phyloP scores from a whole-genome alignment of 2,113 vertebrate species.

The Lampris megalopsis region DNA sequence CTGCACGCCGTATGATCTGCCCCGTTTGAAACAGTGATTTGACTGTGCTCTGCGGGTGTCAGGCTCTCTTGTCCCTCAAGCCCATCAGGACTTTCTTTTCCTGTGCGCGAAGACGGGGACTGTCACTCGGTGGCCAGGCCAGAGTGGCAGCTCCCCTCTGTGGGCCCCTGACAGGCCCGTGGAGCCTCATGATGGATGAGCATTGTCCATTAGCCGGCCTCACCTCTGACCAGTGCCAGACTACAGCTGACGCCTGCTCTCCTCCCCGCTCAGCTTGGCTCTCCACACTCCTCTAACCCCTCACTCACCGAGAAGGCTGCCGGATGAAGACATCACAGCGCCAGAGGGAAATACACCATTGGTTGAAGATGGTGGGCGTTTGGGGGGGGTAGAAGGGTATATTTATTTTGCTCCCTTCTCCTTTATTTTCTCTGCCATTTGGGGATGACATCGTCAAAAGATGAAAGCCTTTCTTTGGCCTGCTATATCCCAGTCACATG shows the following conservation, averaged over 20 bases:
- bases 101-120: slow-evolving; percentile 62
- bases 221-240: slow-evolving; percentile 83
- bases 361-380: slow-evolving; percentile 17
- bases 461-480: slow-evolving; percentile 67
- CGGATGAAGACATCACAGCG: slow-evolving; percentile 82
- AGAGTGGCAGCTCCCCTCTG: slow-evolving; percentile 79
- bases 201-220: slow-evolving; percentile 84
- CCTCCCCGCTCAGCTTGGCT: slow-evolving; percentile 66
- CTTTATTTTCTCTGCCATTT: slow-evolving; percentile 48
- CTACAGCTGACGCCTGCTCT: slow-evolving; percentile 82
- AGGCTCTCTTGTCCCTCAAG: slow-evolving; percentile 75
- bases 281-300: slow-evolving; percentile 62
- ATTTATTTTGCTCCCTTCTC: slow-evolving; percentile 25
- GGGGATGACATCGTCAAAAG: slow-evolving; percentile 65
- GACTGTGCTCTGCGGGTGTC: slow-evolving; percentile 63
- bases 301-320: slow-evolving; percentile 66
- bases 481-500: slow-evolving; percentile 56
- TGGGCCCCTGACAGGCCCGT: slow-evolving; percentile 80
- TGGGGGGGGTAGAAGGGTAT: slow-evolving; percentile 18
- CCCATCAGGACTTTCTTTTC: slow-evolving; percentile 61
- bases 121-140: slow-evolving; percentile 70
- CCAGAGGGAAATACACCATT: slow-evolving; percentile 47
- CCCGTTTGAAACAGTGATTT: slow-evolving; percentile 54
- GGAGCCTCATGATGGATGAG: slow-evolving; percentile 85
- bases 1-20: slow-evolving; percentile 23